Evolutionary conservation across 2,888 invertebrate genomes (phyloP).

Genomic region (Drosophila pegasa): DNA sequence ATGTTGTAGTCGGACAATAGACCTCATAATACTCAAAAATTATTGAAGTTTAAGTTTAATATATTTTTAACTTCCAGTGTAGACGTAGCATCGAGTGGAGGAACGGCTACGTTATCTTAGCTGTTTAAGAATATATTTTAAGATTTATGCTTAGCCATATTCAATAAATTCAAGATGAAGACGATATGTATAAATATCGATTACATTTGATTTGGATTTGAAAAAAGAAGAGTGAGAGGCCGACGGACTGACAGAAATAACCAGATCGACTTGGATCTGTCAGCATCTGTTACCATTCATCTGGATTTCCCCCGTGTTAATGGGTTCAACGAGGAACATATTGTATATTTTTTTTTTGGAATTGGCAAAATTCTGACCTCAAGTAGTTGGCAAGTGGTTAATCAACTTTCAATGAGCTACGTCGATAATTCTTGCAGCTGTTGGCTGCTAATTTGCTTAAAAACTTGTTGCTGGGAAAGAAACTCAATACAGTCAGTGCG

Average conservation of each 20-base stretch:
- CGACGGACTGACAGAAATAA: background rate
- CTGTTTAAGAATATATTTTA: background rate
- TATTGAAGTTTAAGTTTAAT: no score
- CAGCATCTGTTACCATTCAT: background rate
- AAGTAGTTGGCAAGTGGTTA: conserved; percentile 72
- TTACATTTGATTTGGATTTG: background rate
- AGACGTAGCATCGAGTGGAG: no score
- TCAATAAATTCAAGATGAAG: background rate
- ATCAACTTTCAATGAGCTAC: conserved; percentile 71
- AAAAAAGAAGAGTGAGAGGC: background rate
- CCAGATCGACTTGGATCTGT: background rate
- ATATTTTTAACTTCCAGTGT: no score
- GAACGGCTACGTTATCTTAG: background rate
- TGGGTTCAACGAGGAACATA: background rate
- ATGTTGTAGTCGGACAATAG: no score
- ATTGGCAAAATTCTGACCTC: conserved; percentile 25
- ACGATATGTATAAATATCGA: background rate
- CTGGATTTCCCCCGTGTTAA: background rate
- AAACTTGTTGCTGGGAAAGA: conserved; percentile 68
- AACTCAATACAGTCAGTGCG: conserved; percentile 28
- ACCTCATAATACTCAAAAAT: no score
- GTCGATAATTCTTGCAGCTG: conserved; percentile 67
- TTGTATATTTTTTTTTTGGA: background rate
- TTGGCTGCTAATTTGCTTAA: conserved; percentile 72
- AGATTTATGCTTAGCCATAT: background rate